Evolutionary conservation across 2,797 vertebrate genomes (phyloP).

Genomic region (Garrulus glandarius): DNA sequence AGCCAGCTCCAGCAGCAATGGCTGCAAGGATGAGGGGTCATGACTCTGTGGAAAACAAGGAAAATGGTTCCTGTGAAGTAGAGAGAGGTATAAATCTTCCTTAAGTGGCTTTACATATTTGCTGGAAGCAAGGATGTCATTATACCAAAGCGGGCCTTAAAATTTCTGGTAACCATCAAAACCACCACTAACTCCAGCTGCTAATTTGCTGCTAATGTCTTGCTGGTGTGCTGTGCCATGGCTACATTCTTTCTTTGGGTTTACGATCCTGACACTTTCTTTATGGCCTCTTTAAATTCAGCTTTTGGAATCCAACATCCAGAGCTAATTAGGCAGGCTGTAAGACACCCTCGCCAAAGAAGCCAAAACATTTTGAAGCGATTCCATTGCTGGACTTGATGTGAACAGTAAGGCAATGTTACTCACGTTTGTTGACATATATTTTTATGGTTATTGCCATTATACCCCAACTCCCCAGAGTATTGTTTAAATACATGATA

Average conservation of each 20-base stretch:
- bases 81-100: not conserved
- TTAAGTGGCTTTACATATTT: constrained; percentile 11
- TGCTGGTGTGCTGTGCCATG: not conserved
- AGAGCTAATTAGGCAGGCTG: not conserved
- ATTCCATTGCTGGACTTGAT: not conserved
- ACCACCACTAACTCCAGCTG: not conserved
- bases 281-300: not conserved
- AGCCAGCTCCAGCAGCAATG: not conserved
- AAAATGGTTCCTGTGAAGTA: not conserved
- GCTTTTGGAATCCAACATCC: not conserved
- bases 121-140: not conserved
- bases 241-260: not conserved
- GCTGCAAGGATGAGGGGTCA: not conserved
- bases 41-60: not conserved
- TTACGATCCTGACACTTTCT: not conserved
- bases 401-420: not conserved
- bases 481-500: constrained; percentile 46
- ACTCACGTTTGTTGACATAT: not conserved
- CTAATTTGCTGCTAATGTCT: constrained; percentile 26
- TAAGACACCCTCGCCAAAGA: not conserved
- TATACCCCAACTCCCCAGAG: not conserved
- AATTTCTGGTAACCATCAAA: constrained; percentile 31
- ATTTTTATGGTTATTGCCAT: constrained; percentile 9
- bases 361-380: not conserved
- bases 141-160: not conserved